Conservation (phyloP, 35 echinoderm and acorn worm species). For the Amphiura filiformis region DNA sequence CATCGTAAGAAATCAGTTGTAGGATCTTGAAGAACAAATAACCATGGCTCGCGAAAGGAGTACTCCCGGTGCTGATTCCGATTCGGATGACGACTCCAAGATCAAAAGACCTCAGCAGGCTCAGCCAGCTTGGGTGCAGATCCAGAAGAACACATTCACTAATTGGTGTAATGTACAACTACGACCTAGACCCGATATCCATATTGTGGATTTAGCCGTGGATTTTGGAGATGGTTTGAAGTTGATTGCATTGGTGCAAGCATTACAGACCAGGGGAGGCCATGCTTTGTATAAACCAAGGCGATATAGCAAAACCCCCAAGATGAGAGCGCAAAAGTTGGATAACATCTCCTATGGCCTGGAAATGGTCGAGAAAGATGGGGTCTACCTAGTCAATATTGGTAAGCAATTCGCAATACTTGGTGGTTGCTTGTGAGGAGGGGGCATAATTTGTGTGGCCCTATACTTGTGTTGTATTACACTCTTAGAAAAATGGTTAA, state of each 20-base stretch:
- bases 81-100: background rate
- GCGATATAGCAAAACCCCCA: constrained; percentile 78
- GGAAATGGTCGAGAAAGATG: constrained; percentile 63
- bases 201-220: constrained; percentile 50
- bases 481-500: too few species aligned
- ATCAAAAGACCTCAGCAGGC: background rate
- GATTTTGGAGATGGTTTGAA: constrained; percentile 78
- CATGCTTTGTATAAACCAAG: constrained; percentile 49
- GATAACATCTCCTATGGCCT: constrained; percentile 78
- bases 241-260: constrained; percentile 71
- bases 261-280: constrained; percentile 41
- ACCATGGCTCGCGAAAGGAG: background rate
- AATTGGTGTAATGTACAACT: constrained; percentile 98
- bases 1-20: too few species aligned
- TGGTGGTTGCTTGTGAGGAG: too few species aligned
- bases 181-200: constrained; percentile 21
- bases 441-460: too few species aligned
- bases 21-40: too few species aligned
- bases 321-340: constrained; percentile 82
- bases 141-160: constrained; percentile 93
- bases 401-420: constrained; percentile 54
- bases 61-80: background rate
- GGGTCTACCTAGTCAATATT: constrained; percentile 86
- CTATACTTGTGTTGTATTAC: too few species aligned
- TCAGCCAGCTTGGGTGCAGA: constrained; percentile 54